Evolutionary conservation across 2,113 vertebrate genomes (phyloP), one percentile per base, ranked within the genome.

Genomic region (Sterrhoptilus dennistouni): DNA sequence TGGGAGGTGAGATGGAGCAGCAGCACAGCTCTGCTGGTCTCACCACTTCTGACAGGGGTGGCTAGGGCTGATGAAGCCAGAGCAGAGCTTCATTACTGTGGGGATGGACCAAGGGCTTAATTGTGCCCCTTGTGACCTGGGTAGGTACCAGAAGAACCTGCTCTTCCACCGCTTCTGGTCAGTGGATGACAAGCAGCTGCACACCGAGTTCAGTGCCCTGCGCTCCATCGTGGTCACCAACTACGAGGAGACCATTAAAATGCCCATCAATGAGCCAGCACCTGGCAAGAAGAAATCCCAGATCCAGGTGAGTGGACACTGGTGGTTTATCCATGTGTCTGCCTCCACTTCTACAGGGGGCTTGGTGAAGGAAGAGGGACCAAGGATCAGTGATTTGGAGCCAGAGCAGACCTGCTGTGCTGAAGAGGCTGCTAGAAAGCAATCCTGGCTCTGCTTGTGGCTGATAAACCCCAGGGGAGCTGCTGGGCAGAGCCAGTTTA

Each of bases 101-200:
- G 47, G 16, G 36, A 23, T 12, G 38, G 19, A 68, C 29, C 0
- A 1, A 38, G n/a, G 35, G 42, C 60, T 59, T 52, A 14, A n/a
- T 3, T 0, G 1, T 35, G n/a, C 28, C 56, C 42, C 81, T 9
- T 45, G 61, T 7, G 70, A 19, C 33, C 77, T 24, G 84, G 47
- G 8, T 90, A 99, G 99, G 99, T 99, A 99, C 96, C 98, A 98
- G 95, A 99, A 93, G 92, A 99, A 98, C 97, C 98, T 99, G 66
- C 98, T 99, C 76, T 99, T 99, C 95, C 99, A 99, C 82, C 99
- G 99, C 14, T 99, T 99, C 98, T 99, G 99, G 99, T 99, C 99
- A 0, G 99, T 99, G 97, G 99, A 99, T 1, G 99, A 99, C 96
- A 99, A 99, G 36, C 99, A 99, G 97, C 96, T 99, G 40, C 98